phyloP scores from a whole-genome alignment of 2,888 invertebrate species.

The Hydrotaea diabolus region DNA sequence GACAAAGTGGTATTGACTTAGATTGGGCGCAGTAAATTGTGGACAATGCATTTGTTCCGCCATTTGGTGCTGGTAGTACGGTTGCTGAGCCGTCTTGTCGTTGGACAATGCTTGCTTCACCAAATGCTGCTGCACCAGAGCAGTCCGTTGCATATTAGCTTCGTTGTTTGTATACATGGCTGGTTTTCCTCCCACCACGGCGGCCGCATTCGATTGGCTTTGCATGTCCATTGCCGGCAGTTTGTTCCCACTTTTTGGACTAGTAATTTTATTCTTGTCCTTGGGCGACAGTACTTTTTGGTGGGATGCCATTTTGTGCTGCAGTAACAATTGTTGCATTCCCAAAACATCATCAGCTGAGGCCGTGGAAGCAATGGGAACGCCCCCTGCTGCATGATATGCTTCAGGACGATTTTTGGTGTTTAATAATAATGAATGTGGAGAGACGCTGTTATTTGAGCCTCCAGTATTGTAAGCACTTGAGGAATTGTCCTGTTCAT shows the following conservation, averaged over 20 bases:
- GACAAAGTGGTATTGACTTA: slow-evolving; percentile 84
- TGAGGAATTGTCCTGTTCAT: slow-evolving; percentile 85
- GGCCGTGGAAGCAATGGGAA: slow-evolving; percentile 36
- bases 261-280: slow-evolving; percentile 52
- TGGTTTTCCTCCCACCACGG: not conserved
- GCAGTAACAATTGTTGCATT: slow-evolving; percentile 39
- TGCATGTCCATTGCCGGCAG: not conserved
- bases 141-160: slow-evolving; percentile 86
- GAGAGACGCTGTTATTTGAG: slow-evolving; percentile 85
- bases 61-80: slow-evolving; percentile 55
- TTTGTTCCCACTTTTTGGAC: slow-evolving; percentile 47
- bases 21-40: slow-evolving; percentile 83
- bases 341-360: slow-evolving; percentile 22
- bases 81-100: slow-evolving; percentile 72
- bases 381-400: slow-evolving; percentile 8
- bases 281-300: slow-evolving; percentile 52
- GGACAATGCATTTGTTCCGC: slow-evolving; percentile 70
- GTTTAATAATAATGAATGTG: slow-evolving; percentile 82
- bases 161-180: slow-evolving; percentile 84
- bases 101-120: slow-evolving; percentile 82
- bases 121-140: slow-evolving; percentile 85
- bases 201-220: not conserved
- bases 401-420: slow-evolving; percentile 64
- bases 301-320: slow-evolving; percentile 47
- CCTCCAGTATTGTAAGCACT: slow-evolving; percentile 89